These are phyloP conservation scores for Drosophila kanapiae DNA, from an alignment of 1,140 invertebrate species.

Conservation along the genomic window DNA sequence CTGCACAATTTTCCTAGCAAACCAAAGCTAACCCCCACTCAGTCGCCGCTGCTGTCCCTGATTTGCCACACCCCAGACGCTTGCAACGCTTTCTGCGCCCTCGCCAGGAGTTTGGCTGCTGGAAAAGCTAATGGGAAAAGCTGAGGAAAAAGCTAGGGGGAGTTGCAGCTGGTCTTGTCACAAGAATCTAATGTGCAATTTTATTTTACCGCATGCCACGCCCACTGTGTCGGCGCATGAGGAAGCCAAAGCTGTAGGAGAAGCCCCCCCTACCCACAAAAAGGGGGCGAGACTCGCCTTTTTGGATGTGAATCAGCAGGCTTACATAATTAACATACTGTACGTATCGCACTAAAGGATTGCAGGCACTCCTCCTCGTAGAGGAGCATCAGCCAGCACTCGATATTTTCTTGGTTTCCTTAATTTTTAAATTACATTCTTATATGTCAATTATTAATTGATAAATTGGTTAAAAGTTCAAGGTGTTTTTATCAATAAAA, in stretches of 20 bases:
- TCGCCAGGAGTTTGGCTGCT: constrained; percentile 27
- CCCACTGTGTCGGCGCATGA: constrained; percentile 29
- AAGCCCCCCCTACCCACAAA: too few relatives aligned
- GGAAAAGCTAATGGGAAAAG: constrained; percentile 11
- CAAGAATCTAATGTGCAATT: constrained; percentile 67
- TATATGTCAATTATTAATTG: too few relatives aligned
- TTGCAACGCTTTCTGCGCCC: constrained; percentile 72
- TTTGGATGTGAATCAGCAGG: constrained; percentile 24
- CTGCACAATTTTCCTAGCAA: constrained; percentile 68
- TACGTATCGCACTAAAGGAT: background rate
- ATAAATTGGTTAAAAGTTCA: too few relatives aligned
- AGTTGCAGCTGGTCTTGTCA: constrained; percentile 28
- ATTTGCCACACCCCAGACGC: constrained; percentile 60
- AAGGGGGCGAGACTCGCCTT: constrained; percentile 23
- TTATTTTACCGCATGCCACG: constrained; percentile 64
- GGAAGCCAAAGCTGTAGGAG: constrained; percentile 5
- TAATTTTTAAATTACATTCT: background rate
- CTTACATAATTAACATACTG: constrained; percentile 44
- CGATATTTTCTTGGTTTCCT: too few relatives aligned
- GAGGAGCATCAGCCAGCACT: background rate
- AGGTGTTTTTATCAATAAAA: too few relatives aligned
- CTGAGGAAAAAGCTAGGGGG: background rate
- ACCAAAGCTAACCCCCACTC: background rate
- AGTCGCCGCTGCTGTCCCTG: constrained; percentile 5
- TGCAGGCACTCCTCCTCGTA: constrained; percentile 4